Base-by-base conservation (phyloP, 2,113 vertebrate species). In the Heterotilapia buettikoferi region DNA sequence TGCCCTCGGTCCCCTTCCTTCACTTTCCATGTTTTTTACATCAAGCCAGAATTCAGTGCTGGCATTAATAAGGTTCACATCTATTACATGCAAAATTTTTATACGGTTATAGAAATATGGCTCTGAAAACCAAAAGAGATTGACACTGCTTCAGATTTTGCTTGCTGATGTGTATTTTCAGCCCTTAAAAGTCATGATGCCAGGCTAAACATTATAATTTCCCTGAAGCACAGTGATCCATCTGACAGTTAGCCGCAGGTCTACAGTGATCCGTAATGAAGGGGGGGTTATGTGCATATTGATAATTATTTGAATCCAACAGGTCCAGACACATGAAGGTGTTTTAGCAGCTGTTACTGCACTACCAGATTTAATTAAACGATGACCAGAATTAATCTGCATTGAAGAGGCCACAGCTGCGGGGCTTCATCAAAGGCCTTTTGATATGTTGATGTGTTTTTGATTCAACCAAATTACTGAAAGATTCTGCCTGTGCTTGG, bases 361-460 rank as follows among this genome's bases (percentile, higher is more conserved):
- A 56, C 87, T 31, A 38, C 53, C 90, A 88, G 84, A 82, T 89
- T 91, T 93, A 90, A 93, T 95, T 91, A 94, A 92, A 90, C 24
- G 68, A 86, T 57, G 83, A 87, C 53, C 86, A 90, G 82, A 91
- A 91, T 93, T 92, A 88, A 89, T 91, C 53, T 73, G 88, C 78
- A 82, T 59, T 91, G 87, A 92, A 95, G 93, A 92, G 90, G 92
- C 85, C 85, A 54, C 94, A 95, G 94, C 94, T 96, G 94, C 86
- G 87, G 86, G 53, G 73, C 61, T 71, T 85, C 87, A 92, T 96
- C 94, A 94, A 94, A 95, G 91, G 73, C 82, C 90, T 93, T 95
- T 95, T 96, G 90, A 96, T 93, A 96, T 96, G 93, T 85, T 94
- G 92, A 96, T 96, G 52, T 86, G 53, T 85, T 93, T 94, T 89